phyloP scores from a whole-genome alignment of 2,113 vertebrate genomes.

The Rallus limicola region DNA sequence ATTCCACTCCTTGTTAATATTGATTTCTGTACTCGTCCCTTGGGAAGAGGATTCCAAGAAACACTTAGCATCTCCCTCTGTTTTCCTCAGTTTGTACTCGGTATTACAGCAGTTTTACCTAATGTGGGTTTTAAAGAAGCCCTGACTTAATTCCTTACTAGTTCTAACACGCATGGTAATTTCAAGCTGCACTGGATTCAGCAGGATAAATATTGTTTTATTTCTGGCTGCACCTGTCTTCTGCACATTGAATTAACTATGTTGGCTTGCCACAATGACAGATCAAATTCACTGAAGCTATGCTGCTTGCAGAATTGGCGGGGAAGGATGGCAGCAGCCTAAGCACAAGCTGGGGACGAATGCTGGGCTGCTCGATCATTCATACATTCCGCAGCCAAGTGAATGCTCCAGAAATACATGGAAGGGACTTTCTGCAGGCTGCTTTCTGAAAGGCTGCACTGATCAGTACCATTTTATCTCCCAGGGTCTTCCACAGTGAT shows the following conservation, averaged over 20 bases:
- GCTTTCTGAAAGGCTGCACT: neutral
- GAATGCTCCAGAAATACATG: neutral
- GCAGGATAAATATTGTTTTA: slow-evolving; percentile 49
- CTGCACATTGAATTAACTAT: slow-evolving; percentile 42
- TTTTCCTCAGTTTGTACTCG: neutral
- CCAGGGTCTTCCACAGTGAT: neutral
- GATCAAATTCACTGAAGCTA: slow-evolving; percentile 40
- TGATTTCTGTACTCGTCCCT: neutral
- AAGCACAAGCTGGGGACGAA: neutral
- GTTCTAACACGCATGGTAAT: neutral
- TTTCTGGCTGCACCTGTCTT: slow-evolving; percentile 66
- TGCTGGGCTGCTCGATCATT: neutral
- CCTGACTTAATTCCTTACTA: neutral
- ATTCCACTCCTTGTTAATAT: neutral
- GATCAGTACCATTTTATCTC: neutral
- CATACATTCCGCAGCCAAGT: neutral
- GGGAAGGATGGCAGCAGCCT: neutral
- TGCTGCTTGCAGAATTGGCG: neutral
- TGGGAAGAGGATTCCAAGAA: neutral
- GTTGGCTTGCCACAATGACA: slow-evolving; percentile 1
- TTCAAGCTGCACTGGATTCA: slow-evolving; percentile 9
- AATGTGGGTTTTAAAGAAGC: neutral
- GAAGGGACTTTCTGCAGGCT: neutral
- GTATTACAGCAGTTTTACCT: neutral
- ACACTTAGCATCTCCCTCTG: neutral